Conservation (phyloP, 1,140 invertebrate genomes). For the Micrasema minimum region DNA sequence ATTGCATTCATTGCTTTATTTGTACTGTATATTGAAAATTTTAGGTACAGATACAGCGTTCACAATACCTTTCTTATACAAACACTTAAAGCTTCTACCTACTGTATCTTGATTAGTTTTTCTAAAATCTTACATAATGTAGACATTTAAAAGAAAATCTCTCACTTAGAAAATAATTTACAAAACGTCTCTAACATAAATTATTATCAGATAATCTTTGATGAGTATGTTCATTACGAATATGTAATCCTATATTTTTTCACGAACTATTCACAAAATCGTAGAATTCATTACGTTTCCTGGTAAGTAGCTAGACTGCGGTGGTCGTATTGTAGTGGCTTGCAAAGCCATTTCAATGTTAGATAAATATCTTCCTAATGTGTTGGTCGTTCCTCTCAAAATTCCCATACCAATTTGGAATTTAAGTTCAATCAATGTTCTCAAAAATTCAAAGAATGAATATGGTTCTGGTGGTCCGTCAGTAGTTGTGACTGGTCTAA, state of each 20-base stretch:
- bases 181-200: too few species aligned
- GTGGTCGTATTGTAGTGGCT: slow-evolving; percentile 53
- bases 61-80: too few species aligned
- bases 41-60: too few species aligned
- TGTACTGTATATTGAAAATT: too few species aligned
- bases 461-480: slow-evolving; percentile 20
- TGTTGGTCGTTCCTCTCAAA: slow-evolving; percentile 63
- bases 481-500: neutral
- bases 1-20: too few species aligned
- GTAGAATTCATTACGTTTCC: neutral
- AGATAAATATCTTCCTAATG: slow-evolving; percentile 61
- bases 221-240: neutral
- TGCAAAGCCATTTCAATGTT: slow-evolving; percentile 59
- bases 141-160: too few species aligned
- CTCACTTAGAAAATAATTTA: too few species aligned
- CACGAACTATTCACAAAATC: neutral
- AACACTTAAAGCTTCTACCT: too few species aligned
- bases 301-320: slow-evolving; percentile 42
- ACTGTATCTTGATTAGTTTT: too few species aligned
- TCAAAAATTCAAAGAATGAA: slow-evolving; percentile 62
- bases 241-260: slow-evolving; percentile 16
- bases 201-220: neutral
- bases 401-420: slow-evolving; percentile 63
- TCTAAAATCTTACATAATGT: too few species aligned
- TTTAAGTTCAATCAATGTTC: slow-evolving; percentile 64